Conservation (phyloP, 2,113 vertebrate genomes). For the Coracopsis vasa region DNA sequence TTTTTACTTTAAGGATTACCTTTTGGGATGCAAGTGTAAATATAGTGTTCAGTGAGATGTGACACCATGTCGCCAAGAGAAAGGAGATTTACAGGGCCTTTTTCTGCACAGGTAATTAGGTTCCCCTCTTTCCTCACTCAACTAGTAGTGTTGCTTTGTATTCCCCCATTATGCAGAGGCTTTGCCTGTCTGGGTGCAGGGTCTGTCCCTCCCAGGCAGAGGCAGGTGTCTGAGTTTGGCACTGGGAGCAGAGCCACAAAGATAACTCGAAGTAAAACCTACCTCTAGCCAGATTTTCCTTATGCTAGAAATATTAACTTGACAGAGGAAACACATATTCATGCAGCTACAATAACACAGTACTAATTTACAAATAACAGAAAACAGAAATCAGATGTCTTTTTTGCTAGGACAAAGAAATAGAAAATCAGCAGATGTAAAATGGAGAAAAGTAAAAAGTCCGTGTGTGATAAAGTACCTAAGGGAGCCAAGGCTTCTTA, state of each 20-base stretch:
- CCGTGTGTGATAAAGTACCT: neutral
- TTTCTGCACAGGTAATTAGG: neutral
- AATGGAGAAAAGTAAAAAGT: neutral
- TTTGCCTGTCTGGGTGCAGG: neutral
- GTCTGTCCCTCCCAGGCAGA: neutral
- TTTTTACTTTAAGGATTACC: neutral
- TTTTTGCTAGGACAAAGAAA: neutral
- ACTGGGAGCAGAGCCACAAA: neutral
- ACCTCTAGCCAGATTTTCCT: neutral
- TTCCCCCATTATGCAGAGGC: neutral
- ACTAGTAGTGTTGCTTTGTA: neutral
- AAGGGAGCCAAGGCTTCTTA: neutral
- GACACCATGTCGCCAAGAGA: neutral
- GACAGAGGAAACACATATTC: neutral
- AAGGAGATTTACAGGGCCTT: neutral
- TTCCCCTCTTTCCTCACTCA: neutral
- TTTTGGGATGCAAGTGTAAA: neutral
- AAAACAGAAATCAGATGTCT: neutral
- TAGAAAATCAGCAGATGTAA: neutral
- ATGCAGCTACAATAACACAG: neutral
- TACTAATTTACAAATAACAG: neutral
- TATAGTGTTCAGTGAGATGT: neutral
- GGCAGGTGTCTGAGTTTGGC: neutral
- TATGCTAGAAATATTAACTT: neutral
- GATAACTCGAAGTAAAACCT: neutral